Evolutionary conservation across 1,140 invertebrate species (phyloP), one percentile per base, ranked within the genome.

Genomic region (Eufriesea mexicana): DNA sequence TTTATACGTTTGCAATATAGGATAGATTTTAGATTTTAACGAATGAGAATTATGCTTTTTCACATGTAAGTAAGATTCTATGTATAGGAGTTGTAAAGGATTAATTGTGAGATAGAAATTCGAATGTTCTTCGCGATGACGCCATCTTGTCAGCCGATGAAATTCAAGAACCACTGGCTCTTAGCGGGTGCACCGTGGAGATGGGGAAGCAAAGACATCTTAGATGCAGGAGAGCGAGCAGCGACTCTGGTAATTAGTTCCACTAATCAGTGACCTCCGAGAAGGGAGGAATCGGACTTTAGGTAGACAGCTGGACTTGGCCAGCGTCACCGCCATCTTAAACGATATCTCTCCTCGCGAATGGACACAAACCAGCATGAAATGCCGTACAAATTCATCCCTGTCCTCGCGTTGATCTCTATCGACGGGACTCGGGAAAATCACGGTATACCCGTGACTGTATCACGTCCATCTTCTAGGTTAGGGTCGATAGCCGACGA

Each of bases 191-290:
- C 79, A 70, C 73, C 75, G 83, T 78, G 84, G 74, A 89, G 82
- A 83, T 83, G 73, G 81, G 88, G 82, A 89, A 89, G 84, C 90
- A 88, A 79, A 80, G 87, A 91, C 90, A 86, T 88, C 85, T 89
- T 75, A 77, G 84, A 87, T 66, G 72, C 86, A 79, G 86, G 83
- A 72, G 83, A 87, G 79, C 88, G 87, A 88, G 85, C 83, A 88
- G 83, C 81, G 79, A 89, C 84, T 90, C 78, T 66, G 85, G 89
- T 92, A 90, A 93, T 92, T 92, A 92, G 90, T 91, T 89, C 84
- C 87, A 90, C 90, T 92, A 91, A 92, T 92, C 92, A 90, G 86
- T 77, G 85, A 86, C 79, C 81, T 67, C 25, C 76, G 84, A 78
- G 75, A 84, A 82, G 84, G 79, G 49, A 74, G 57, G 73, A 67